A percentile compares a stretch with the other conserved stretches of the same genome.
These are phyloP conservation scores for Andrena hattorfiana DNA, from an alignment of 2,888 invertebrate species.

Conservation along the genomic window DNA sequence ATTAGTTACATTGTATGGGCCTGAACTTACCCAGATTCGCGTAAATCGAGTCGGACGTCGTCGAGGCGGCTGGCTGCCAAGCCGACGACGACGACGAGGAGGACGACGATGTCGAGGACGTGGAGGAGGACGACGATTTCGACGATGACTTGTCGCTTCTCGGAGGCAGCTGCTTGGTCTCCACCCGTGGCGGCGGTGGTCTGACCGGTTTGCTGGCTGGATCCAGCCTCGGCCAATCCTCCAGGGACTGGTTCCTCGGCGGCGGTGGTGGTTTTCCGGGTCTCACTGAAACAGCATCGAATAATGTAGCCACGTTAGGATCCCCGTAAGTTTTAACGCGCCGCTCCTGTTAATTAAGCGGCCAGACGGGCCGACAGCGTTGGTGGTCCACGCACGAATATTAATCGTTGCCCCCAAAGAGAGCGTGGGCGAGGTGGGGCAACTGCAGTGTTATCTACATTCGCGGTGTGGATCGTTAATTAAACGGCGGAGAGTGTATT, in stretches of 20 bases:
- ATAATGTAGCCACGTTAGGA: conserved; percentile 23
- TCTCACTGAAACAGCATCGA: conserved; percentile 80
- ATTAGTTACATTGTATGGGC: conserved; percentile 85
- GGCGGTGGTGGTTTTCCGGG: conserved; percentile 92
- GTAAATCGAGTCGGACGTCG: conserved; percentile 87
- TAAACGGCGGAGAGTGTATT: background rate
- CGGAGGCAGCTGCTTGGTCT: conserved; percentile 83
- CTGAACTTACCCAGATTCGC: conserved; percentile 91
- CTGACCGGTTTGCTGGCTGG: conserved; percentile 87
- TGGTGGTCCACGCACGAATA: background rate
- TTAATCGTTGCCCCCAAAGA: background rate
- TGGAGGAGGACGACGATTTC: conserved; percentile 49
- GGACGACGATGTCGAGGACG: conserved; percentile 34
- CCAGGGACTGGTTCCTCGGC: conserved; percentile 87
- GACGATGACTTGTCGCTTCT: conserved; percentile 70
- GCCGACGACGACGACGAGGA: conserved; percentile 51
- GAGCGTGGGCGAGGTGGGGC: background rate
- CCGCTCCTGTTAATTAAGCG: background rate
- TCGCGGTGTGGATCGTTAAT: background rate
- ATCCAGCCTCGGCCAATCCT: conserved; percentile 86
- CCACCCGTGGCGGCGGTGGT: conserved; percentile 89
- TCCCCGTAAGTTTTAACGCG: conserved; percentile 34
- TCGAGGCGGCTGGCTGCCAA: conserved; percentile 72
- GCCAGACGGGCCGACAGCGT: background rate
- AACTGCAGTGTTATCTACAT: background rate